These are phyloP conservation scores for Callospermophilus lateralis DNA, from an alignment of 2,113 vertebrate species.

Conservation along the genomic window DNA sequence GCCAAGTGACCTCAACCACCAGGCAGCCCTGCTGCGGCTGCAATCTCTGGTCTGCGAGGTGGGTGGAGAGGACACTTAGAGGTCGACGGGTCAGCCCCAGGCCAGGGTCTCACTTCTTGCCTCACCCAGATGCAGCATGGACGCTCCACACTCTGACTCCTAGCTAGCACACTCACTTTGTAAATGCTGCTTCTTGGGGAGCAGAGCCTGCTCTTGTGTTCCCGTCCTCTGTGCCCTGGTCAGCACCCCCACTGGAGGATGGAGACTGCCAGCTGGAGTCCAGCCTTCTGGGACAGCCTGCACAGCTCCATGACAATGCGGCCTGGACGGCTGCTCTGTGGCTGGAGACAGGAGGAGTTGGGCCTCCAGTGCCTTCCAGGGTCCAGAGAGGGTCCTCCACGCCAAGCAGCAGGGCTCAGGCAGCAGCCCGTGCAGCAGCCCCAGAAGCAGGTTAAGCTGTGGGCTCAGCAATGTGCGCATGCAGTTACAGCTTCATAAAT, in stretches of 20 bases:
- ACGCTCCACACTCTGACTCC: neutral
- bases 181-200: no score
- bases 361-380: no score
- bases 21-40: neutral
- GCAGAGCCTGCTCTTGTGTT: no score
- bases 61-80: neutral
- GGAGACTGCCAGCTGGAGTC: neutral
- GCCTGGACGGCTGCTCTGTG: no score
- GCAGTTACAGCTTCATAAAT: neutral
- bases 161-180: neutral
- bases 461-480: rapidly evolving
- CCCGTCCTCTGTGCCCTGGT: no score
- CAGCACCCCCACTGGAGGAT: no score
- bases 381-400: no score
- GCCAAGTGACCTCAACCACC: neutral
- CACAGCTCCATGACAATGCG: no score
- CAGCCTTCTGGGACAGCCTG: no score
- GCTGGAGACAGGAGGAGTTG: no score
- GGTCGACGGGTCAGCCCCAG: neutral
- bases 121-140: neutral
- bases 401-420: no score
- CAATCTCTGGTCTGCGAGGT: neutral
- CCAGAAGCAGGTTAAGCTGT: no score
- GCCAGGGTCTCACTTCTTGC: neutral
- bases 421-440: neutral